phyloP scores from a whole-genome alignment of 2,113 vertebrate species.

The Daphoenositta chrysoptera region DNA sequence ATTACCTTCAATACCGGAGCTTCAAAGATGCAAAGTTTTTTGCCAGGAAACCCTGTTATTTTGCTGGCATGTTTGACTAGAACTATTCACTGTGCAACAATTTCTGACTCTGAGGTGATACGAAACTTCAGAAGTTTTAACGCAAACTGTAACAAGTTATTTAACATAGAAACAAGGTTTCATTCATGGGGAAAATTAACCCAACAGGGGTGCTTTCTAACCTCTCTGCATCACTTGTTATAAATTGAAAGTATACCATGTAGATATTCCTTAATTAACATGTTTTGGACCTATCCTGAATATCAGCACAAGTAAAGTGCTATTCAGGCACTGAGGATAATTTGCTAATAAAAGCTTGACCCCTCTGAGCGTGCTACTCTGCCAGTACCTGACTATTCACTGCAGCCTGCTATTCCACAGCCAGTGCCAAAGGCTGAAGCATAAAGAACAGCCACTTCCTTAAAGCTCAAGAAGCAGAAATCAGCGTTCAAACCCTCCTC shows the following conservation, averaged over 20 bases:
- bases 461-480: background rate
- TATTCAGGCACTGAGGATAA: background rate
- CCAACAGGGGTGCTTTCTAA: background rate
- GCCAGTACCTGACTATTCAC: background rate
- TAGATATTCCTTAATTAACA: slow-evolving; percentile 42
- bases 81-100: slow-evolving; percentile 33
- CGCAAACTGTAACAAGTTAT: slow-evolving; percentile 40
- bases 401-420: background rate
- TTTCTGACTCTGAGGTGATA: background rate
- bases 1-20: background rate
- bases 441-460: background rate
- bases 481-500: background rate
- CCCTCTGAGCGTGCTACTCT: background rate
- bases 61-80: slow-evolving; percentile 25
- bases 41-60: slow-evolving; percentile 8
- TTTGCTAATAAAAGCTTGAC: background rate
- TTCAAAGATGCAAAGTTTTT: slow-evolving; percentile 24
- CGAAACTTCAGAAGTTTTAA: slow-evolving; percentile 19
- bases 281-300: background rate
- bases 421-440: background rate
- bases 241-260: slow-evolving; percentile 42
- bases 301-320: background rate
- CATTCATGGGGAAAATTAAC: slow-evolving; percentile 52
- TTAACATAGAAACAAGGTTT: slow-evolving; percentile 60
- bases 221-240: slow-evolving; percentile 35